These are phyloP conservation scores for Thalassoma bifasciatum DNA, from an alignment of 2,113 vertebrate genomes.

Conservation along the genomic window DNA sequence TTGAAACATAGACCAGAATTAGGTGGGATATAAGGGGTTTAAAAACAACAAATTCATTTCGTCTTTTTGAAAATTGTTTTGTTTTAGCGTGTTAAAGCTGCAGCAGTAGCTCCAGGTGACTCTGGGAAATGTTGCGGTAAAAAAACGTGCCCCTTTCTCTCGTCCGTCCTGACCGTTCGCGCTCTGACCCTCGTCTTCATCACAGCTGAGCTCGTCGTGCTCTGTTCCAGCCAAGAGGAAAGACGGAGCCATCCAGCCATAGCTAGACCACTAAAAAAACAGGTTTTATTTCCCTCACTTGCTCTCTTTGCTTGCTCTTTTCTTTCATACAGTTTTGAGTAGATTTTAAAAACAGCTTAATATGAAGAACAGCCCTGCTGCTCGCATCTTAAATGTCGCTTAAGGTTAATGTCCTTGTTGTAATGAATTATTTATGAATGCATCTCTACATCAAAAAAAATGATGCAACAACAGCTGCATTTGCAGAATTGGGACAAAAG, in stretches of 20 bases:
- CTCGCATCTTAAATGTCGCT: slow-evolving; percentile 3
- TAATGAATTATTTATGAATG: slow-evolving; percentile 23
- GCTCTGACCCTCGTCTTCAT: slow-evolving; percentile 46
- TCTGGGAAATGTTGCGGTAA: slow-evolving; percentile 1
- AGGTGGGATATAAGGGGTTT: too few relatives aligned
- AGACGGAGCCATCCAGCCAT: slow-evolving; percentile 20
- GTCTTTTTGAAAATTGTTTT: too few relatives aligned
- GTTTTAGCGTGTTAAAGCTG: slow-evolving; percentile 28
- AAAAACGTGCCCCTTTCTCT: not conserved
- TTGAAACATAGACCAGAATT: too few relatives aligned
- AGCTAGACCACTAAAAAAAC: slow-evolving; percentile 25
- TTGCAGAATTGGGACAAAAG: slow-evolving; percentile 8
- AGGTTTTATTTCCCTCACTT: not conserved
- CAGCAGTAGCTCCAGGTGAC: not conserved
- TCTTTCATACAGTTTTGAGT: slow-evolving; percentile 4
- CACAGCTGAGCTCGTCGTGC: slow-evolving; percentile 24
- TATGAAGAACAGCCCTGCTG: not conserved
- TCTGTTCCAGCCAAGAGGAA: slow-evolving; percentile 24
- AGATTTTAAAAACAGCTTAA: not conserved
- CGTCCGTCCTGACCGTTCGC: slow-evolving; percentile 21
- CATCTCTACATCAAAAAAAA: not conserved
- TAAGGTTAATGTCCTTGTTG: slow-evolving; percentile 1
- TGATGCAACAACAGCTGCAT: slow-evolving; percentile 2
- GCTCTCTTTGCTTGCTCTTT: not conserved
- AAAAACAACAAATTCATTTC: too few relatives aligned